These are phyloP conservation scores for Dexiosoma caninum DNA, from an alignment of 2,888 invertebrate genomes.

Conservation along the genomic window DNA sequence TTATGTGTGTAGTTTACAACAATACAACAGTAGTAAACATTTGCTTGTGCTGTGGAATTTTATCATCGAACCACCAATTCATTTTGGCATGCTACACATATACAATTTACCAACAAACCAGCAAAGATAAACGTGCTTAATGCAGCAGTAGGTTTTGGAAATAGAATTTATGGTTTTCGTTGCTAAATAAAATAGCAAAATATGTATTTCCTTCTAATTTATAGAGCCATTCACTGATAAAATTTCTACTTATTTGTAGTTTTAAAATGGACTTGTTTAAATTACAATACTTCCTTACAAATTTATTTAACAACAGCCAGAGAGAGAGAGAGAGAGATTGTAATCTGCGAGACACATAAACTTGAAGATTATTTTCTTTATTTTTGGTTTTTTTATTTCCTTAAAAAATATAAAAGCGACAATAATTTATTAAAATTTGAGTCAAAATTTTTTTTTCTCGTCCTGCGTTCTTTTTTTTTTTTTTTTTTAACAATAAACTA, in stretches of 20 bases:
- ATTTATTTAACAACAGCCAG: conserved; percentile 45
- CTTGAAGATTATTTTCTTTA: conserved; percentile 50
- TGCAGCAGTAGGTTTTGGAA: conserved; percentile 35
- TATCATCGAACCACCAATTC: conserved; percentile 57
- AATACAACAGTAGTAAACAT: background rate
- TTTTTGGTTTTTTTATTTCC: no score
- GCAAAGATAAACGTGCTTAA: conserved; percentile 52
- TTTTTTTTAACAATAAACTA: conserved; percentile 49
- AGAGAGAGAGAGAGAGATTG: no score
- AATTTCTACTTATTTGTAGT: conserved; percentile 30
- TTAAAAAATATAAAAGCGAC: background rate
- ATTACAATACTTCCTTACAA: conserved; percentile 35
- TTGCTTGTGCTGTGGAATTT: conserved; percentile 21
- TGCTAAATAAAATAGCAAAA: conserved; percentile 46
- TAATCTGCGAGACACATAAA: conserved; percentile 64
- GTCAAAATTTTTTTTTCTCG: background rate
- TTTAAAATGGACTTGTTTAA: conserved; percentile 39
- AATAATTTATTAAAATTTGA: conserved; percentile 56
- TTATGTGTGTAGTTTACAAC: background rate
- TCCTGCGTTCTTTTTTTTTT: background rate
- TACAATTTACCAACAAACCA: no score
- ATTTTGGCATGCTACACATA: conserved; percentile 60
- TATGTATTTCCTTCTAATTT: conserved; percentile 43
- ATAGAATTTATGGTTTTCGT: conserved; percentile 58
- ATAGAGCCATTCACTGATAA: conserved; percentile 54